Conservation (phyloP, 2,888 invertebrate genomes). For the Entomobrya multifasciata region DNA sequence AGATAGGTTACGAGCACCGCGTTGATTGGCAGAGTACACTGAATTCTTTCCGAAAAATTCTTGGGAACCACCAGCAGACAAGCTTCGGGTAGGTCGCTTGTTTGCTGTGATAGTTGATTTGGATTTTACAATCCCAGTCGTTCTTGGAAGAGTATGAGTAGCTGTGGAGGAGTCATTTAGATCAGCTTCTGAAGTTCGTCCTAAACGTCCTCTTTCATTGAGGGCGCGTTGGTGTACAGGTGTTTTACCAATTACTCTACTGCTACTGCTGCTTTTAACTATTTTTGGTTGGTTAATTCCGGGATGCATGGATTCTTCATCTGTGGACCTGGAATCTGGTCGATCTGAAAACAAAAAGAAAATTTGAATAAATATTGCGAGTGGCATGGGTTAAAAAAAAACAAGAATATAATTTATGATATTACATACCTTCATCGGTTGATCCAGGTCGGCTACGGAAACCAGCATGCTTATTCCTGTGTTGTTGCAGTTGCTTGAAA, state of each 20-base stretch:
- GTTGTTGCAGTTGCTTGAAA: conserved; percentile 50
- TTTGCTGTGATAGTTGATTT: conserved; percentile 65
- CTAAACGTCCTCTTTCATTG: conserved; percentile 63
- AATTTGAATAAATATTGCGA: background rate
- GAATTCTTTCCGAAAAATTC: conserved; percentile 76
- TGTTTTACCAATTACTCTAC: conserved; percentile 80
- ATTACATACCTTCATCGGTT: conserved; percentile 78
- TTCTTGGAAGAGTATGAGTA: conserved; percentile 56
- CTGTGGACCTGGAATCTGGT: conserved; percentile 80
- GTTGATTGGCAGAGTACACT: conserved; percentile 46
- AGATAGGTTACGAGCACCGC: conserved; percentile 35
- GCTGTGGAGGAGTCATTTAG: conserved; percentile 51
- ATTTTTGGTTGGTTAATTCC: conserved; percentile 84
- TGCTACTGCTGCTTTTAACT: conserved; percentile 82
- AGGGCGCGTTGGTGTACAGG: conserved; percentile 24
- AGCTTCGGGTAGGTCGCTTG: conserved; percentile 74
- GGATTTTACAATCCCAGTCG: conserved; percentile 55
- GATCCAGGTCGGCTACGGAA: conserved; percentile 78
- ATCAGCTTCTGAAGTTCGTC: conserved; percentile 63
- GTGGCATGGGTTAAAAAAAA: too few relatives aligned
- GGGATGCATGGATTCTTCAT: conserved; percentile 77
- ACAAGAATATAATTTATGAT: too few relatives aligned
- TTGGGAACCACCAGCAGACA: conserved; percentile 78
- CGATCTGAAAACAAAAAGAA: conserved; percentile 77
- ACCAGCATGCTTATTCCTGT: conserved; percentile 64